Percentiles rank a stretch among this genome's conserved stretches.
phyloP scores from a whole-genome alignment of 2,888 invertebrate species.

The Plagodis pulveraria region DNA sequence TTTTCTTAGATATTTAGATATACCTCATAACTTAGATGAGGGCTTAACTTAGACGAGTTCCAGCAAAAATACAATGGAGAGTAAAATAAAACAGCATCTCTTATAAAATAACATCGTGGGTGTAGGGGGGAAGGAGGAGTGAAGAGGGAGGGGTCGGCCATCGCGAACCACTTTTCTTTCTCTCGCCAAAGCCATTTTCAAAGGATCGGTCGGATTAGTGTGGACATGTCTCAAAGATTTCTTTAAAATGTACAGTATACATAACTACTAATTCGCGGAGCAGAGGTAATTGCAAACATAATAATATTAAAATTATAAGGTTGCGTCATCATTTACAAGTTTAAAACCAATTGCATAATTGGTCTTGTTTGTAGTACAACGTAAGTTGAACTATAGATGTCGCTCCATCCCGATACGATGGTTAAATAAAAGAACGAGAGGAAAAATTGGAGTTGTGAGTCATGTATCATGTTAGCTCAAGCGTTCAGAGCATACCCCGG shows the following conservation, averaged over 20 bases:
- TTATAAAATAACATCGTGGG: constrained; percentile 61
- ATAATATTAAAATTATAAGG: too few relatives aligned
- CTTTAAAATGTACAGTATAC: not conserved
- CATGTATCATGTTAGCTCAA: too few relatives aligned
- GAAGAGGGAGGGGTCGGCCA: constrained; percentile 49
- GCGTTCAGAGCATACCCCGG: too few relatives aligned
- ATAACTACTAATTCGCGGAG: too few relatives aligned
- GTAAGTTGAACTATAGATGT: too few relatives aligned
- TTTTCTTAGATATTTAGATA: not conserved
- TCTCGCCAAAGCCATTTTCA: constrained; percentile 68
- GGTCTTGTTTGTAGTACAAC: too few relatives aligned
- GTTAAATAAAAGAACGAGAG: too few relatives aligned
- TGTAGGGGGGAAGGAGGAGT: constrained; percentile 37
- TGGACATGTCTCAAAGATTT: constrained; percentile 46
- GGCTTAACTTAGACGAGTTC: constrained; percentile 38
- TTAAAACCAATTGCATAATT: too few relatives aligned
- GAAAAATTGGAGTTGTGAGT: too few relatives aligned
- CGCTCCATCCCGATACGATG: too few relatives aligned
- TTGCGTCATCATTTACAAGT: too few relatives aligned
- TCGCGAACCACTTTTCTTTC: constrained; percentile 73
- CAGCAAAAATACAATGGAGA: constrained; percentile 68
- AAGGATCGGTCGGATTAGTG: constrained; percentile 43
- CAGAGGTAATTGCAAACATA: too few relatives aligned
- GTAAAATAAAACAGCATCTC: constrained; percentile 67
- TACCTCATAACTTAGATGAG: constrained; percentile 34